phyloP scores from a whole-genome alignment of 2,113 vertebrate species.

The Chlamydotis undulata region DNA sequence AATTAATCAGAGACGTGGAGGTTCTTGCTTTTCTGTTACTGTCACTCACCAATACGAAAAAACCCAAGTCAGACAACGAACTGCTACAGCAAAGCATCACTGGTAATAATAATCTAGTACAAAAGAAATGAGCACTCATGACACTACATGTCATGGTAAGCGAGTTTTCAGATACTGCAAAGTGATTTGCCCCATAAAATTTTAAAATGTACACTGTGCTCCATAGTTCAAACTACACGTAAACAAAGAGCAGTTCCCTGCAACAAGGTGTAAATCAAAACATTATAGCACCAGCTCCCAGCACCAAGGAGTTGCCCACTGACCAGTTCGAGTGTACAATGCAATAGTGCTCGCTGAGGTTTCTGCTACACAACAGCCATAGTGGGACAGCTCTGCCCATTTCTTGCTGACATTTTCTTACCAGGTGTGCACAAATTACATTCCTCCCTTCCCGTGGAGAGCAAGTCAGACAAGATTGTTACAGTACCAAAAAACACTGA shows the following conservation, averaged over 20 bases:
- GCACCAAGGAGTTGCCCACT: conserved; percentile 65
- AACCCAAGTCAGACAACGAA: not conserved
- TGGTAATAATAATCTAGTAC: not conserved
- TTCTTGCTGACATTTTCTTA: not conserved
- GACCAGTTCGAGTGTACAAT: conserved; percentile 54
- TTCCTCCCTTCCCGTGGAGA: not conserved
- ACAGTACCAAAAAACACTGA: conserved; percentile 1
- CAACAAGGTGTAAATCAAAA: conserved; percentile 40
- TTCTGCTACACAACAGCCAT: conserved; percentile 17
- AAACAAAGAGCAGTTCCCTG: conserved; percentile 62
- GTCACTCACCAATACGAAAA: conserved; percentile 31
- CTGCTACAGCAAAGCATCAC: conserved; percentile 37
- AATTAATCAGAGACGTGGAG: not conserved
- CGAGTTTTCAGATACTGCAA: not conserved
- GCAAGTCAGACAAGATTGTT: not conserved
- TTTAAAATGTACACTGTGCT: conserved; percentile 53
- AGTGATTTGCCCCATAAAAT: conserved; percentile 22
- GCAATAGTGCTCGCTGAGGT: conserved; percentile 58
- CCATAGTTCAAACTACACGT: conserved; percentile 48
- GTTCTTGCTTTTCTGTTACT: conserved; percentile 49
- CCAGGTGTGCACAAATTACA: not conserved
- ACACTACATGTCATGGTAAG: not conserved
- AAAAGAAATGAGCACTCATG: not conserved
- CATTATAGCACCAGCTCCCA: conserved; percentile 70
- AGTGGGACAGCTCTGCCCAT: not conserved